phyloP scores from a whole-genome alignment of 2,888 invertebrate genomes.

The Lottia gigantea region DNA sequence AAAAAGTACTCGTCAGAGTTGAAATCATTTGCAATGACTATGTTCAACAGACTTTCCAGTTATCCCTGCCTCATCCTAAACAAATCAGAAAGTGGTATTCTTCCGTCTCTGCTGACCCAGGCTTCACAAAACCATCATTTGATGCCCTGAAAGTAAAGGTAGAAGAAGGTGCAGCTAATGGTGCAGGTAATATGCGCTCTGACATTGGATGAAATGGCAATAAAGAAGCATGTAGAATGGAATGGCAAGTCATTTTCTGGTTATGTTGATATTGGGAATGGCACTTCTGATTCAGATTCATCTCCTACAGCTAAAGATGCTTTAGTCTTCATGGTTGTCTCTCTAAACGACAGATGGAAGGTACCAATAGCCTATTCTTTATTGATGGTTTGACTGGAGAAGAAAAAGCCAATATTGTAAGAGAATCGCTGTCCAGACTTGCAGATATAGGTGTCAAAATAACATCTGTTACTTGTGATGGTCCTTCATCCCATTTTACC shows the following conservation, averaged over 20 bases:
- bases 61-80: conserved; percentile 7
- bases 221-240: conserved; percentile 16
- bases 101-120: background rate
- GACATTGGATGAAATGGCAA: conserved; percentile 17
- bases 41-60: conserved; percentile 8
- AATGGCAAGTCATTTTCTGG: conserved; percentile 11
- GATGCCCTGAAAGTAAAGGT: conserved; percentile 3
- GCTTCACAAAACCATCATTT: conserved; percentile 1
- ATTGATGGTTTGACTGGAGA: background rate
- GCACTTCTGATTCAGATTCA: conserved; percentile 7
- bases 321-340: background rate
- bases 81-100: conserved; percentile 4
- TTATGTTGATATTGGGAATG: conserved; percentile 13
- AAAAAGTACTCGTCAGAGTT: conserved; percentile 5
- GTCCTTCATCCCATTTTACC: conserved; percentile 14
- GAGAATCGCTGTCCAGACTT: background rate
- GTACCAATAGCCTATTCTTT: background rate
- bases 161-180: background rate
- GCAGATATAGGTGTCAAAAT: conserved; percentile 5
- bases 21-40: conserved; percentile 13
- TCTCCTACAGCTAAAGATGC: conserved; percentile 12
- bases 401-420: conserved; percentile 9
- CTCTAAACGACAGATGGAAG: conserved; percentile 9
- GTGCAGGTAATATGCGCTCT: conserved; percentile 13
- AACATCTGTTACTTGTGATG: conserved; percentile 13